Base-by-base conservation (phyloP, 2,113 vertebrate species). In the Triplophysa tibetana region DNA sequence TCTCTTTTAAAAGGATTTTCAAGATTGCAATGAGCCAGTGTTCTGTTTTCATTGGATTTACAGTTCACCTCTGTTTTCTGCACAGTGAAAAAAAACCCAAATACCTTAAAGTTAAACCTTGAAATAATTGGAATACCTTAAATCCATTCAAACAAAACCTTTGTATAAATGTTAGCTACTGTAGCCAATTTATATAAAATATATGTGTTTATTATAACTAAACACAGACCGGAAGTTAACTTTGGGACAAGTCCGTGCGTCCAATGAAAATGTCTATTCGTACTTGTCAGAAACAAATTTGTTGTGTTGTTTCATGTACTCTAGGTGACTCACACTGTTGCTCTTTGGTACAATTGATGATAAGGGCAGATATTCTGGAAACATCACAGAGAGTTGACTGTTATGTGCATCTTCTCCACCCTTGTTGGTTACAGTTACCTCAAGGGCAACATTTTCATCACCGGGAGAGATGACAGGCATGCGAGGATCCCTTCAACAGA, bases 1-100 rank as follows among this genome's bases (percentile, higher is more conserved):
- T 96, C 93, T 91, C 93, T 95, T 86, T 92, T 95, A 70, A 98
- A 93, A 62, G 97, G 96, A 83, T 97, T 98, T 90, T 95, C 97
- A 10, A 98, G 92, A 41, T 95, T 93, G 88, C 97, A 97, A 45
- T 93, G 88, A 1, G 93, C 93, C 81, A 88, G 85, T 8, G 95
- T 96, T 26, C 94, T 95, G 8, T 95, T 95, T 2, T 92, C 88
- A 86, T 97, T 96, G 66, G 94, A 92, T 33, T 90, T 88, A 77
- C 96, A 98, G 0, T 88, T 91, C 78, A 95, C 77, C 23, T 92
- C 89, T 56, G 93, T 90, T 79, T 94, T 92, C 95, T 97, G 82
- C 79, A 68, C 45, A 86, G 77, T 84, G 76, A 3, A 79, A 62
- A 16, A 4, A 61, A 45, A 21, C 24, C 2, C 17, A 58, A 43